phyloP scores from a whole-genome alignment of 2,888 invertebrate genomes.

The Rhingia campestris region DNA sequence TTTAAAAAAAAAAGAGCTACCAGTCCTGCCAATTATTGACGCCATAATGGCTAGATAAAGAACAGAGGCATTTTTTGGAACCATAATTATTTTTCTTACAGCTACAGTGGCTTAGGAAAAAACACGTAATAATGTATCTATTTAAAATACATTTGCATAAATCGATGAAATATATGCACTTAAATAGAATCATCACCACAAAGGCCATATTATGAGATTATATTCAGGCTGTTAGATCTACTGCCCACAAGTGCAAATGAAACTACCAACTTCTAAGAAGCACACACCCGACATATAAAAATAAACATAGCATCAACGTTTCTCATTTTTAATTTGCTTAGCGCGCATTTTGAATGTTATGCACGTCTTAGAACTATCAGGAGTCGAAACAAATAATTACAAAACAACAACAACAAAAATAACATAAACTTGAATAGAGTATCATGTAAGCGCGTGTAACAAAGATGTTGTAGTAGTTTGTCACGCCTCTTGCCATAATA shows the following conservation, averaged over 20 bases:
- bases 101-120: too few relatives aligned
- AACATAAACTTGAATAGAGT: slow-evolving; percentile 27
- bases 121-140: background rate
- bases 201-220: background rate
- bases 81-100: too few relatives aligned
- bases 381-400: slow-evolving; percentile 4
- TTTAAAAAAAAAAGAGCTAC: too few relatives aligned
- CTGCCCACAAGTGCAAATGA: slow-evolving; percentile 6
- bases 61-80: too few relatives aligned
- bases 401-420: slow-evolving; percentile 4
- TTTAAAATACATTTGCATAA: background rate
- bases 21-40: too few relatives aligned
- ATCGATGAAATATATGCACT: too few relatives aligned
- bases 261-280: slow-evolving; percentile 1
- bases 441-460: slow-evolving; percentile 13
- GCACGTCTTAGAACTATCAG: slow-evolving; percentile 13
- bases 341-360: background rate
- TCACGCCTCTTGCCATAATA: slow-evolving; percentile 37
- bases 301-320: background rate
- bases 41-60: too few relatives aligned
- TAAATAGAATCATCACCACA: background rate
- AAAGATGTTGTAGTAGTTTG: slow-evolving; percentile 49
- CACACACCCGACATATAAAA: background rate
- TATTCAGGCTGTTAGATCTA: background rate
- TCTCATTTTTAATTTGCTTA: slow-evolving; percentile 16